These are phyloP conservation scores for Syrista parreyssii DNA, from an alignment of 2,888 invertebrate species.

Conservation along the genomic window DNA sequence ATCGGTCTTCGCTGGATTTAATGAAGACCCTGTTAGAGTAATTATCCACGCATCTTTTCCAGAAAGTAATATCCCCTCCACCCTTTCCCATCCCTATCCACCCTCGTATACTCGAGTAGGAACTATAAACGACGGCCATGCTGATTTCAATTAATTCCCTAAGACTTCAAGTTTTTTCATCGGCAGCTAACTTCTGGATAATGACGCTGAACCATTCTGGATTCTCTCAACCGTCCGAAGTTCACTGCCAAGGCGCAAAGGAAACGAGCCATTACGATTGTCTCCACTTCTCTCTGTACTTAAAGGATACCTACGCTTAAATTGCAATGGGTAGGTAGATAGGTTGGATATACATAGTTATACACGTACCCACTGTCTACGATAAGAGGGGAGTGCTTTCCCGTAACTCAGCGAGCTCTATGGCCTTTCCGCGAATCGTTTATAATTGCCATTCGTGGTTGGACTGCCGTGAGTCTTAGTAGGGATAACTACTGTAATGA, in stretches of 20 bases:
- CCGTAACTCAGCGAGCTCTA: background rate
- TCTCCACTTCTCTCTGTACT: constrained; percentile 12
- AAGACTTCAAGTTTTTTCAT: constrained; percentile 39
- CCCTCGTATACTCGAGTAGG: too few species aligned
- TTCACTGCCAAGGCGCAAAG: constrained; percentile 12
- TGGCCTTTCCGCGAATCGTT: constrained; percentile 34
- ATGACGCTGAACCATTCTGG: background rate
- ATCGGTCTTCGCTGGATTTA: background rate
- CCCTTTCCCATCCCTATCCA: too few species aligned
- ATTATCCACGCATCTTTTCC: constrained; percentile 31
- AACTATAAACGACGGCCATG: constrained; percentile 30
- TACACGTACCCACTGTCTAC: background rate
- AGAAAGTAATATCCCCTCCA: background rate
- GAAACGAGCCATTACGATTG: constrained; percentile 38
- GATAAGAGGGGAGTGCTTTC: background rate
- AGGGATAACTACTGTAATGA: constrained; percentile 46
- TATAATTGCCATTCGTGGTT: constrained; percentile 47
- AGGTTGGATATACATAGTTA: background rate
- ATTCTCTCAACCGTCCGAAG: background rate
- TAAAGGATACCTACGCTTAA: background rate
- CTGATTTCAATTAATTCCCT: constrained; percentile 51
- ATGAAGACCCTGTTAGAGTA: background rate
- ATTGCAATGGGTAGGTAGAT: background rate
- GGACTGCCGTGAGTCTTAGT: constrained; percentile 18
- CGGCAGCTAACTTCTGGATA: background rate